Evolutionary conservation across 2,797 vertebrate species (phyloP).

Genomic region (Labeo calbasu): DNA sequence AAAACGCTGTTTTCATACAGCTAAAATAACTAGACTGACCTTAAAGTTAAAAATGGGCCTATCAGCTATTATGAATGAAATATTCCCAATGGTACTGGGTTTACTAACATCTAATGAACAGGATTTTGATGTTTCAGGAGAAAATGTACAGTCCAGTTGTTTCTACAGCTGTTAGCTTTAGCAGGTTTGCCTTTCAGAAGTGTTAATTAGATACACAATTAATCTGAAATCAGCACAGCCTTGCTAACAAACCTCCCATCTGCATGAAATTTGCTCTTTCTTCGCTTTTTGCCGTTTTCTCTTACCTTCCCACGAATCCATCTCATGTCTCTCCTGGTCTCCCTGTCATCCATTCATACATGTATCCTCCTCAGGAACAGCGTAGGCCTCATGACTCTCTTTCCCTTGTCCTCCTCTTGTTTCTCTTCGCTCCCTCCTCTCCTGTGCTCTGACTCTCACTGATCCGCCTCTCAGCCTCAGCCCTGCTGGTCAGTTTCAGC

Average conservation of each 20-base stretch:
- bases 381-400: constrained; percentile 79
- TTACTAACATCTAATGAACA: neutral
- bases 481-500: constrained; percentile 90
- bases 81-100: neutral
- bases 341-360: constrained; percentile 84
- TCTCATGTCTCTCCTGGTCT: constrained; percentile 86
- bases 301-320: constrained; percentile 97
- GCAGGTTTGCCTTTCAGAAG: neutral
- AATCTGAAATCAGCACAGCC: neutral
- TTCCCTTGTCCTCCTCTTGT: constrained; percentile 64
- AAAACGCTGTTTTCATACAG: neutral
- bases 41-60: neutral
- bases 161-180: neutral
- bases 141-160: neutral
- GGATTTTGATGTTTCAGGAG: neutral
- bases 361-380: constrained; percentile 70
- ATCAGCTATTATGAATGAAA: neutral
- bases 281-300: neutral
- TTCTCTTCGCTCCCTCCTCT: constrained; percentile 77
- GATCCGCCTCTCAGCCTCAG: constrained; percentile 61
- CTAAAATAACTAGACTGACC: neutral
- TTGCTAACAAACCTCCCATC: neutral
- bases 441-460: constrained; percentile 64
- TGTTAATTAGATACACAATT: neutral
- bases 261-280: neutral